A percentile compares a stretch with the other conserved stretches of the same genome.
Evolutionary conservation across 1,140 invertebrate species (phyloP).

Genomic region (Aphelenchoides besseyi): DNA sequence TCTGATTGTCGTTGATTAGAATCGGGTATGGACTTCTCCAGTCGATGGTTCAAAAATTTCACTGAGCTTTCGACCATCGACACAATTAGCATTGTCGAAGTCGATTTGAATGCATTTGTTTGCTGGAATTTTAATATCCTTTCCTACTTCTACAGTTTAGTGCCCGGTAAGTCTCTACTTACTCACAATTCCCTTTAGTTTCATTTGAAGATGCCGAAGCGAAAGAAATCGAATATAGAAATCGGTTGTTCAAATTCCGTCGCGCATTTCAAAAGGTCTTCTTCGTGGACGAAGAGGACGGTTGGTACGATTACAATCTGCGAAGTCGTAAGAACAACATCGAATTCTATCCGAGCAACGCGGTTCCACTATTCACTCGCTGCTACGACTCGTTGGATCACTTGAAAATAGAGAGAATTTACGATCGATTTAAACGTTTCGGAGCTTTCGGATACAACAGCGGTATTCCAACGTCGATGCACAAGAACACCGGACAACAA

Average conservation of each 20-base stretch:
- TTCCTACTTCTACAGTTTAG: slow-evolving; percentile 56
- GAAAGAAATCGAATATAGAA: slow-evolving; percentile 32
- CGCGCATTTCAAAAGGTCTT: slow-evolving; percentile 73
- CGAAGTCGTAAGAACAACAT: slow-evolving; percentile 69
- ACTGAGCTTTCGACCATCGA: slow-evolving; percentile 53
- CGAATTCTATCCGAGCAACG: slow-evolving; percentile 78
- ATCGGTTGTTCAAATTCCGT: slow-evolving; percentile 59
- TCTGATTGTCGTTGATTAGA: too few relatives aligned
- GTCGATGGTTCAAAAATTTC: slow-evolving; percentile 60
- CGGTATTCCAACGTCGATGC: slow-evolving; percentile 73
- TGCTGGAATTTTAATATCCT: slow-evolving; percentile 63
- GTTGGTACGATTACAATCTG: slow-evolving; percentile 82
- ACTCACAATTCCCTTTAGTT: neutral
- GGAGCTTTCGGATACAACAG: slow-evolving; percentile 67
- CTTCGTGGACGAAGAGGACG: slow-evolving; percentile 79
- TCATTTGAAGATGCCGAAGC: slow-evolving; percentile 68
- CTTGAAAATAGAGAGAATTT: slow-evolving; percentile 66
- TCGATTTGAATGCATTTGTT: slow-evolving; percentile 65
- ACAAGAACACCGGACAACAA: slow-evolving; percentile 22
- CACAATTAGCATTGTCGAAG: slow-evolving; percentile 64
- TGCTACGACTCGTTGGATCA: slow-evolving; percentile 54
- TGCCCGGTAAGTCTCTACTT: slow-evolving; percentile 30
- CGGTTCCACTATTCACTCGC: slow-evolving; percentile 78
- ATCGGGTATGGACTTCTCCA: slow-evolving; percentile 65
- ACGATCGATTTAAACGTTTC: slow-evolving; percentile 70